phyloP scores from a whole-genome alignment of 2,888 invertebrate genomes.

The Perdita meconis region DNA sequence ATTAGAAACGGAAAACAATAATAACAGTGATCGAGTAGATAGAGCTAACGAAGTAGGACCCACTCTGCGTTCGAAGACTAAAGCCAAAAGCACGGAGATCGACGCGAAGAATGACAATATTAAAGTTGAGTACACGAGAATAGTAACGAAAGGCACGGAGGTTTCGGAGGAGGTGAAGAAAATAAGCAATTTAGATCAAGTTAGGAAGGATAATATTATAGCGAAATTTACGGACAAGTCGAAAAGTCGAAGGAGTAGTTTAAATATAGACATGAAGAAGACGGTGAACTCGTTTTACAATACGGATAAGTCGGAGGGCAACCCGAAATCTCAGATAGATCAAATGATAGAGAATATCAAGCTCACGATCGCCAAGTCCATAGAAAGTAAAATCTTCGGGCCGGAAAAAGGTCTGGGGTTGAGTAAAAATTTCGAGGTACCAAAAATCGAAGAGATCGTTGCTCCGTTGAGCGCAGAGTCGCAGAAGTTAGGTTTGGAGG shows the following conservation, averaged over 20 bases:
- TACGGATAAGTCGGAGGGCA: slow-evolving; percentile 75
- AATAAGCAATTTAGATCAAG: slow-evolving; percentile 68
- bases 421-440: slow-evolving; percentile 78
- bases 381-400: slow-evolving; percentile 79
- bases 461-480: slow-evolving; percentile 79
- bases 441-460: slow-evolving; percentile 80
- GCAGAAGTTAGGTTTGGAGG: slow-evolving; percentile 77
- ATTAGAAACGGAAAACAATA: slow-evolving; percentile 79
- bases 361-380: slow-evolving; percentile 80
- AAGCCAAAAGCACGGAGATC: slow-evolving; percentile 77
- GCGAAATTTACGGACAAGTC: slow-evolving; percentile 74
- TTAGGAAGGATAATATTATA: slow-evolving; percentile 75
- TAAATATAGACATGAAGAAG: slow-evolving; percentile 81
- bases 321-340: slow-evolving; percentile 79
- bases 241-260: slow-evolving; percentile 79
- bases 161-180: slow-evolving; percentile 66
- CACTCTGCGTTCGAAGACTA: slow-evolving; percentile 81
- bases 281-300: slow-evolving; percentile 76
- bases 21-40: slow-evolving; percentile 79
- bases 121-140: slow-evolving; percentile 62
- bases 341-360: slow-evolving; percentile 83
- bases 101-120: slow-evolving; percentile 69
- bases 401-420: slow-evolving; percentile 76
- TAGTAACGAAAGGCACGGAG: slow-evolving; percentile 46
- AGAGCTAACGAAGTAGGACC: slow-evolving; percentile 77